These are phyloP conservation scores for Ctenosaura bakeri DNA, from an alignment of 2,797 vertebrate genomes.

Conservation along the genomic window DNA sequence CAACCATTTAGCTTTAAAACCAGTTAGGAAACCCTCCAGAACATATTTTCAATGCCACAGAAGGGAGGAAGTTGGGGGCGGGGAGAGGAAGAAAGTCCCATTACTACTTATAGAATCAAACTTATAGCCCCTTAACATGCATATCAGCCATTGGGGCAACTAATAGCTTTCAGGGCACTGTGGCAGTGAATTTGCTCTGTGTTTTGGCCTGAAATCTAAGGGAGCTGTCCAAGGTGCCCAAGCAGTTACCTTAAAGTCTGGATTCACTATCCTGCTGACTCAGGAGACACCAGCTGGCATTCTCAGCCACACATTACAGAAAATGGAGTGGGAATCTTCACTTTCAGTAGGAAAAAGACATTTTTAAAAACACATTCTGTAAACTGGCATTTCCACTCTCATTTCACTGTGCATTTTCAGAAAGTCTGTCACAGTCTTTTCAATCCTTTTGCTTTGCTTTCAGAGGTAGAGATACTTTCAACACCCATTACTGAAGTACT, in stretches of 20 bases:
- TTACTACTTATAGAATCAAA: too few relatives aligned
- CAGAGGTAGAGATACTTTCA: conserved; percentile 3
- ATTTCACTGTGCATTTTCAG: not conserved
- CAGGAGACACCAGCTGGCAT: too few relatives aligned
- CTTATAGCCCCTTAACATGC: not conserved
- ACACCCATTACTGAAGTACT: conserved; percentile 31
- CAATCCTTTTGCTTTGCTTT: not conserved
- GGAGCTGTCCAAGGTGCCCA: too few relatives aligned
- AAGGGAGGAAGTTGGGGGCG: not conserved
- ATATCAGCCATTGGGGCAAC: not conserved
- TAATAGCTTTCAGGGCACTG: too few relatives aligned
- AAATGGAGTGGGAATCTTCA: not conserved
- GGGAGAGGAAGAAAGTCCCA: not conserved
- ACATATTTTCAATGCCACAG: not conserved
- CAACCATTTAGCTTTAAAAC: not conserved
- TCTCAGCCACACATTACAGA: not conserved
- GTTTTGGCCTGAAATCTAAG: too few relatives aligned
- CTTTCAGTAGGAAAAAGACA: not conserved
- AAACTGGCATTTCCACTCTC: not conserved
- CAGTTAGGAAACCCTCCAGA: not conserved
- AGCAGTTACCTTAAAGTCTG: too few relatives aligned
- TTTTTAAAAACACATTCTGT: not conserved
- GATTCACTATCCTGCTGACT: too few relatives aligned
- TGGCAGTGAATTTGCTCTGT: too few relatives aligned
- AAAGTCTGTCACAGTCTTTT: not conserved